These are phyloP conservation scores for Alligator mississippiensis DNA, from an alignment of 2,113 vertebrate genomes.

Conservation along the genomic window DNA sequence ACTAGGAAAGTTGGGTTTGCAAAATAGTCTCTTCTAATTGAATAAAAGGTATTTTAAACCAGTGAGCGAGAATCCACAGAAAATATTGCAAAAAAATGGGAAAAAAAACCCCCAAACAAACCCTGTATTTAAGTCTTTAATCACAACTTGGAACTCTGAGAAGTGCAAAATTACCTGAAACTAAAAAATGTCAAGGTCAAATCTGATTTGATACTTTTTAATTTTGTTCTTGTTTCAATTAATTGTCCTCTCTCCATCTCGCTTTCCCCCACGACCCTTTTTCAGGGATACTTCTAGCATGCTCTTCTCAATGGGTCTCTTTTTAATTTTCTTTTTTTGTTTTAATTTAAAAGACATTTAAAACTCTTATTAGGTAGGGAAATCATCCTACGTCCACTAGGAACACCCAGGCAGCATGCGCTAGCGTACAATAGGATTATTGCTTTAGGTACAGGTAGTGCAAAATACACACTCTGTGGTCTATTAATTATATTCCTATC, in stretches of 20 bases:
- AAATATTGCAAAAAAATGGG: slow-evolving; percentile 77
- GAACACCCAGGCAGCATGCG: slow-evolving; percentile 77
- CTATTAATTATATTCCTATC: slow-evolving; percentile 61
- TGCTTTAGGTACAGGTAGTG: slow-evolving; percentile 80
- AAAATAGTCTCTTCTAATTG: slow-evolving; percentile 70
- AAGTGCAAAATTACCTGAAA: slow-evolving; percentile 61
- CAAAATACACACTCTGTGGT: slow-evolving; percentile 71
- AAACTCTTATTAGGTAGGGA: slow-evolving; percentile 65
- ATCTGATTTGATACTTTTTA: background rate
- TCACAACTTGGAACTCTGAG: slow-evolving; percentile 53
- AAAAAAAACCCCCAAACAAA: slow-evolving; percentile 43
- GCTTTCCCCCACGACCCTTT: slow-evolving; percentile 6
- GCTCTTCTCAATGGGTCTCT: slow-evolving; percentile 49
- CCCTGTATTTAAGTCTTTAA: slow-evolving; percentile 28
- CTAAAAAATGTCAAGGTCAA: background rate
- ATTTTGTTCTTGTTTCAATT: slow-evolving; percentile 52
- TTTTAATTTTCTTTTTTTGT: slow-evolving; percentile 7
- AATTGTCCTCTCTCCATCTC: slow-evolving; percentile 31
- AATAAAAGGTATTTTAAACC: slow-evolving; percentile 70
- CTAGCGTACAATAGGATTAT: slow-evolving; percentile 80
- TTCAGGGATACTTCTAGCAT: slow-evolving; percentile 66
- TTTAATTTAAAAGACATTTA: slow-evolving; percentile 25
- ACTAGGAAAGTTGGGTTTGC: slow-evolving; percentile 62
- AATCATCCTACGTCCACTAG: slow-evolving; percentile 71
- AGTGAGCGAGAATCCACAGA: slow-evolving; percentile 75